A percentile compares a stretch with the other conserved stretches of the same genome.
Conservation (phyloP, 2,888 invertebrate genomes). For the Gisinianus flammeolus region DNA sequence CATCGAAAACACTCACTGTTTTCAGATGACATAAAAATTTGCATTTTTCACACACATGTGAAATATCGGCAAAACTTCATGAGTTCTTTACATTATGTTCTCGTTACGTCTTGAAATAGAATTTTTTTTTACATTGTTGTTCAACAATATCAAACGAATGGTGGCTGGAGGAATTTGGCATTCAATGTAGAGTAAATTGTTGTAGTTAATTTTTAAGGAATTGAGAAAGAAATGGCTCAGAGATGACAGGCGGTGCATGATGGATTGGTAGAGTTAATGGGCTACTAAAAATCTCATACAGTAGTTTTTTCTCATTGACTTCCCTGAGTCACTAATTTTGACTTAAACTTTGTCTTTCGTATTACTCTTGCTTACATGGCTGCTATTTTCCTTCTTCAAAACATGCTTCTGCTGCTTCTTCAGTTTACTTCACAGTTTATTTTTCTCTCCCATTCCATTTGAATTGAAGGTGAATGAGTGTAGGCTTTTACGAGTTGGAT, state of each 20-base stretch:
- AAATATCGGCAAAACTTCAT: no score
- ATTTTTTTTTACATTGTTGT: no score
- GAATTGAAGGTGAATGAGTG: conserved; percentile 6
- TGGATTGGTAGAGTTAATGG: conserved; percentile 10
- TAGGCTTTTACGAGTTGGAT: background rate
- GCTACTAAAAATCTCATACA: conserved; percentile 12
- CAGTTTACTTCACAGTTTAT: no score
- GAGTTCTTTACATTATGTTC: no score
- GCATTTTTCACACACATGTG: no score
- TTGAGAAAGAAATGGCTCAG: background rate
- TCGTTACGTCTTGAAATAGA: no score
- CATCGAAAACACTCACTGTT: no score
- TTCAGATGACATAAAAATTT: no score
- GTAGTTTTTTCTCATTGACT: background rate
- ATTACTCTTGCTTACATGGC: background rate
- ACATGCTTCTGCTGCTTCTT: background rate
- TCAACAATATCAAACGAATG: no score
- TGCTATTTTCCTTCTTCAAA: background rate
- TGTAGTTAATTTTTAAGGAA: background rate
- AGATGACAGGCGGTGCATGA: conserved; percentile 16
- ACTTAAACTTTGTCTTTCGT: background rate
- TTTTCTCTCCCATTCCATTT: background rate
- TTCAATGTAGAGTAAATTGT: no score
- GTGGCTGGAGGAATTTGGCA: no score
- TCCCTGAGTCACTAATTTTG: conserved; percentile 14